These are phyloP conservation scores for Oscheius onirici DNA, from an alignment of 2,888 invertebrate species.

Conservation along the genomic window DNA sequence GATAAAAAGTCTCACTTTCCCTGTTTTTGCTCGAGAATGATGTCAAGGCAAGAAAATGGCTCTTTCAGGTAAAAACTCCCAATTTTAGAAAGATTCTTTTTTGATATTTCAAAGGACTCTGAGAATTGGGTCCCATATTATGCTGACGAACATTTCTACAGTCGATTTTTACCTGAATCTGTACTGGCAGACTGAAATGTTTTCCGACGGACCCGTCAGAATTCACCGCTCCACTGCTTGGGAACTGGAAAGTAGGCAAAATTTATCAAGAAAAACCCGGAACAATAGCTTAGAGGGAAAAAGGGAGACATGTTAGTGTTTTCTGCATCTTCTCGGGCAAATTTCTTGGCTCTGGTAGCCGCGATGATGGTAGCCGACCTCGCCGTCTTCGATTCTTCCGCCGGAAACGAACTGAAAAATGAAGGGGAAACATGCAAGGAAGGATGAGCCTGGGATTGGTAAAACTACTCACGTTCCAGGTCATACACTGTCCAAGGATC, in stretches of 20 bases:
- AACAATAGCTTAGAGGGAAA: not conserved
- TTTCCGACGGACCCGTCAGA: conserved; percentile 2
- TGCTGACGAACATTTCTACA: too few species aligned
- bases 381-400: conserved; percentile 46
- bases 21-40: too few species aligned
- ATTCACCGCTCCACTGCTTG: not conserved
- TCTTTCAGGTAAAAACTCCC: too few species aligned
- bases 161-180: conserved; percentile 7
- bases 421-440: too few species aligned
- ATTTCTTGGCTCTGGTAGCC: conserved; percentile 30
- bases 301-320: conserved; percentile 11
- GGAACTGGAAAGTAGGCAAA: not conserved
- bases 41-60: too few species aligned
- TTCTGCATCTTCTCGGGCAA: conserved; percentile 46
- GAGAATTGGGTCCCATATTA: too few species aligned
- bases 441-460: too few species aligned
- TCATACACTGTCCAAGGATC: conserved; percentile 37
- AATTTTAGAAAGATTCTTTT: too few species aligned
- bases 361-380: conserved; percentile 43
- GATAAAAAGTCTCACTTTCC: too few species aligned
- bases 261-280: conserved; percentile 18
- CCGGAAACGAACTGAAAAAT: conserved; percentile 43
- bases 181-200: not conserved
- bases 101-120: too few species aligned
- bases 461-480: conserved; percentile 50